Evolutionary conservation across 2,888 invertebrate species (phyloP), one percentile per base, ranked within the genome.

Genomic region (Eustalomyia histrio): DNA sequence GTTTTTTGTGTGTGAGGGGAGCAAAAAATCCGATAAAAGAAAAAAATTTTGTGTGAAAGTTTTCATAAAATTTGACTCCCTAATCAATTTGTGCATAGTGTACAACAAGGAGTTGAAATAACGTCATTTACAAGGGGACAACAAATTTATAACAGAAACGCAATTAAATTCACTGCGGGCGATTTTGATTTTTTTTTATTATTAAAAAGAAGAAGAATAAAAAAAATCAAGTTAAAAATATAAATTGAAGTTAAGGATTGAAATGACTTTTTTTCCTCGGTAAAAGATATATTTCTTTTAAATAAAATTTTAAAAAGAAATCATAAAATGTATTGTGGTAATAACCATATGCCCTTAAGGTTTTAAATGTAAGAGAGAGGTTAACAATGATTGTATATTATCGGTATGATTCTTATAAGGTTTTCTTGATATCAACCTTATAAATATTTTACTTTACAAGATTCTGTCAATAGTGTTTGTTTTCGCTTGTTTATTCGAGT

Each of bases 141-240:
- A 87, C 87, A 87, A 88, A 87, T 87, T 87, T 87, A 88, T 88
- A 86, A 86, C 84, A 86, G 85, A 87, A 86, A 86, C 84, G 88
- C 87, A 88, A 88, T 88, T 87, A 88, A 87, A 87, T 87, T 88
- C 87, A 84, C 88, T 85, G 85, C 88, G 86, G 88, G 88, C 87
- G 87, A 86, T 86, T 87, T 87, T 84, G 84, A 84, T 85, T 78
- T 16, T 35, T 69, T 43, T 55, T 57, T 64, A 18, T 35, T 10
- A n/a, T 3, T 47, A n/a, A 57, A 18, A 60, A 53, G 53, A 61
- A 47, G 43, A 76, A 24, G 60, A 29, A 69, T 64, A 64, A 60
- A 50, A 67, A 47, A 72, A 17, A 18, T 71, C 24, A 61, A 52
- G 69, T 61, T 72, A 61, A 63, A 43, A 67, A 67, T 29, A 53